These are phyloP conservation scores for Nerophis lumbriciformis DNA, from an alignment of 2,113 vertebrate species.

Conservation along the genomic window DNA sequence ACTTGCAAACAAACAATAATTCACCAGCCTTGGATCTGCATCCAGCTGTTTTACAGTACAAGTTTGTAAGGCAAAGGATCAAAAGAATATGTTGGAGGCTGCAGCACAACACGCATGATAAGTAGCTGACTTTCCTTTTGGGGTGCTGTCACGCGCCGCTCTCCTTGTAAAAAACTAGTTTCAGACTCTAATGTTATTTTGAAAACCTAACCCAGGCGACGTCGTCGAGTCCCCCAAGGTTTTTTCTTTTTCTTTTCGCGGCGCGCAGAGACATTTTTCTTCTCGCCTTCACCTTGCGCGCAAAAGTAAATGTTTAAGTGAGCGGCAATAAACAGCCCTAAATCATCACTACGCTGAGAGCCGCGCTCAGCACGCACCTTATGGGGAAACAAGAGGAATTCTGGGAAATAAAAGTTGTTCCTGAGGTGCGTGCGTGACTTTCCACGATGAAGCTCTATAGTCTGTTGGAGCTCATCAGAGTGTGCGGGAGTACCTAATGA, in stretches of 20 bases:
- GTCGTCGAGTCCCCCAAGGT: slow-evolving; percentile 11
- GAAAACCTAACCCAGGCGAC: slow-evolving; percentile 9
- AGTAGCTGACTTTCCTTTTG: slow-evolving; percentile 17
- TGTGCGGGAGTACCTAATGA: too few relatives aligned
- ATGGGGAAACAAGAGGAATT: slow-evolving; percentile 47
- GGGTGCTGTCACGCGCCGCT: slow-evolving; percentile 9
- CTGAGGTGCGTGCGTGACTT: slow-evolving; percentile 11
- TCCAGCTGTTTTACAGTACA: slow-evolving; percentile 48
- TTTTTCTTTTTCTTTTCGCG: not conserved
- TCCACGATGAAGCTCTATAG: not conserved
- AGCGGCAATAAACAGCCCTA: slow-evolving; percentile 58
- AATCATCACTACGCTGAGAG: slow-evolving; percentile 45
- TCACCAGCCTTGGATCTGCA: slow-evolving; percentile 43
- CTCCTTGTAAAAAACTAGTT: too few relatives aligned
- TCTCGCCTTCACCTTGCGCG: slow-evolving; percentile 57
- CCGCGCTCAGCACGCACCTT: slow-evolving; percentile 38
- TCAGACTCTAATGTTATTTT: too few relatives aligned
- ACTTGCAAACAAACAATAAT: slow-evolving; percentile 47
- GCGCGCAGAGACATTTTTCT: slow-evolving; percentile 33
- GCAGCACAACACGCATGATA: slow-evolving; percentile 21
- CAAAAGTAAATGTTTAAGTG: slow-evolving; percentile 71
- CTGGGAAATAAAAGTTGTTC: slow-evolving; percentile 53
- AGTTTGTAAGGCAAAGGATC: slow-evolving; percentile 52
- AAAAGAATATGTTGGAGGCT: slow-evolving; percentile 45
- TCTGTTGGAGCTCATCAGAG: not conserved